Conservation (phyloP, 2,888 invertebrate species). For the Ophioninae sp. region DNA sequence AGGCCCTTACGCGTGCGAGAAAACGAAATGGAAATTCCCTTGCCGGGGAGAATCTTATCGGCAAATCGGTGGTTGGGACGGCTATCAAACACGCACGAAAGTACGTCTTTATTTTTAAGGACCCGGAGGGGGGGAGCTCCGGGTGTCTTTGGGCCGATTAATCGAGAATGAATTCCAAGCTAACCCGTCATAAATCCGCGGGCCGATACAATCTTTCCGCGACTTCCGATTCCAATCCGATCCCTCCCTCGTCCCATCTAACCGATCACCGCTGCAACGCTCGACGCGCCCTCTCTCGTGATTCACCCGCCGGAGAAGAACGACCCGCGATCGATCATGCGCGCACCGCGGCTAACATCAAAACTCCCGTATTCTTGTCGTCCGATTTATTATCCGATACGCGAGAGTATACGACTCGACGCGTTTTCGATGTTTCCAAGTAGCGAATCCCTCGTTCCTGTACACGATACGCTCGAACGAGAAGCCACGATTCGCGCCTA, state of each 20-base stretch:
- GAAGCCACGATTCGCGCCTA: neutral
- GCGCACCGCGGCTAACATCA: conserved; percentile 51
- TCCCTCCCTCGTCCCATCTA: neutral
- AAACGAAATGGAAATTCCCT: conserved; percentile 32
- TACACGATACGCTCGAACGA: conserved; percentile 4
- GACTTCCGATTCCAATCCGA: conserved; percentile 60
- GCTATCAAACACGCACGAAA: conserved; percentile 4
- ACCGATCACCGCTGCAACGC: conserved; percentile 6
- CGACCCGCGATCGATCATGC: conserved; percentile 61
- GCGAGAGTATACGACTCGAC: conserved; percentile 16
- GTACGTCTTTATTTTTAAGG: conserved; percentile 30
- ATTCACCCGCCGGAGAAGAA: conserved; percentile 30
- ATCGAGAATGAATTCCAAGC: conserved; percentile 42
- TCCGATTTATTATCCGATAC: conserved; percentile 14
- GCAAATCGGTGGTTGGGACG: conserved; percentile 31
- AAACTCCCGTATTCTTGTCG: conserved; percentile 33
- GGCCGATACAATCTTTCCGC: conserved; percentile 53
- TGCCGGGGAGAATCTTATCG: conserved; percentile 33
- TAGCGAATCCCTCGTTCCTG: conserved; percentile 25
- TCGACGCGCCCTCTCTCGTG: conserved; percentile 19
- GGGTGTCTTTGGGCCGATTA: too few relatives aligned
- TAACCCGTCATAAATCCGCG: conserved; percentile 52
- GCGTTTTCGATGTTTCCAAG: conserved; percentile 40
- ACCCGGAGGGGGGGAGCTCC: conserved; percentile 13
- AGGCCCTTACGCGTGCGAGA: conserved; percentile 8